These are phyloP conservation scores for Polypedilum vanderplanki DNA, from an alignment of 1,140 invertebrate genomes.

Conservation along the genomic window DNA sequence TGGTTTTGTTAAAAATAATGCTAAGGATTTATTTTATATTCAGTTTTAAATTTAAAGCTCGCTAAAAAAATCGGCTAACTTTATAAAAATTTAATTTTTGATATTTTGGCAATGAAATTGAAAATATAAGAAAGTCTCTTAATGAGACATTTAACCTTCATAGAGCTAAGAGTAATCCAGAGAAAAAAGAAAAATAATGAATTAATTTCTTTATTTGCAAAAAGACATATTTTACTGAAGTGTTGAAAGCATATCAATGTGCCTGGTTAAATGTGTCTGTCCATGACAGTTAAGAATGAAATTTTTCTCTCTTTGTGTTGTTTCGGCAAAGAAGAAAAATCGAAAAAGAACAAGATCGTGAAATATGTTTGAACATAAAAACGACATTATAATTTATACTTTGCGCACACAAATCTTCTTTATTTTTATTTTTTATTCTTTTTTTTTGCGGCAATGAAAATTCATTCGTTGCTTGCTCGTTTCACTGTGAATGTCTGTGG, in stretches of 20 bases:
- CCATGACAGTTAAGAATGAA: background rate
- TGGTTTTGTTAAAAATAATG: too few relatives aligned
- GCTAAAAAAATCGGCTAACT: too few relatives aligned
- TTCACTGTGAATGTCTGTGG: background rate
- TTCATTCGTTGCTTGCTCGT: background rate
- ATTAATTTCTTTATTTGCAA: background rate
- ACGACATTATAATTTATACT: constrained; percentile 26
- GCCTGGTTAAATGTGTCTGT: background rate
- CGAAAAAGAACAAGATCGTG: constrained; percentile 26
- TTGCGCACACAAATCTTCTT: background rate
- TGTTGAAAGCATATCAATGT: background rate
- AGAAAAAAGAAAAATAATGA: too few relatives aligned
- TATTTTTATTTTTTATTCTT: background rate
- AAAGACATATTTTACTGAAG: background rate
- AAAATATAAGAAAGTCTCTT: too few relatives aligned
- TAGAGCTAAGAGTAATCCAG: too few relatives aligned
- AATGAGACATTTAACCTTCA: too few relatives aligned
- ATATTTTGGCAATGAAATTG: too few relatives aligned
- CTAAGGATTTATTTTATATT: too few relatives aligned
- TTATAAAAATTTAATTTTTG: too few relatives aligned
- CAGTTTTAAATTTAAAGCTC: too few relatives aligned
- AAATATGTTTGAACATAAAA: constrained; percentile 28
- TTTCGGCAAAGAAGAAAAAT: background rate
- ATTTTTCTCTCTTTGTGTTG: background rate
- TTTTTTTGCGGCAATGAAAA: constrained; percentile 5